Evolutionary conservation across 2,113 vertebrate species (phyloP), one percentile per base, ranked within the genome.

Genomic region (Lamprotornis superbus): DNA sequence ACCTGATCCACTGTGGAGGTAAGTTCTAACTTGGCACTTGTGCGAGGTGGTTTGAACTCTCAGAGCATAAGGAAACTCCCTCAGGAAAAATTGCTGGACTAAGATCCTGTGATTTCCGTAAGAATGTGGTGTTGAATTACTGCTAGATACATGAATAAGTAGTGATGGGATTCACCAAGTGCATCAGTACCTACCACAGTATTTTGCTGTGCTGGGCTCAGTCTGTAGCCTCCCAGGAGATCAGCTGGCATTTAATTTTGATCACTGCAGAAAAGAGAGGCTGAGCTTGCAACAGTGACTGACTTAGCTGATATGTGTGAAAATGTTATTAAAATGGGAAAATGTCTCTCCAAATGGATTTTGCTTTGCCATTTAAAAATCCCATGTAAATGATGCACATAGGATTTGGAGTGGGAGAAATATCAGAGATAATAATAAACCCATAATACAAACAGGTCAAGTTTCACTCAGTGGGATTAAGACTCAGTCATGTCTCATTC

Each of bases 201-300:
- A 91, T 67, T 71, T 82, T 89, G 71, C 67, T 70, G 52, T 90
- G 65, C 75, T 83, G 94, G 75, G 46, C 82, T 95, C 86, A 76
- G 64, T 39, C 61, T 86, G 57, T 42, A 90, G 63, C 73, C 33
- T 94, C 91, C 69, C 75, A 67, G 65, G 90, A 95, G 78, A 88
- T 84, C 81, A 82, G 68, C 22, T 87, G 80, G 87, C 88, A 88
- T 94, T 97, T 96, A 85, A 91, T 95, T 96, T 93, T 94, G 93
- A 90, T 96, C 76, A 71, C 60, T 88, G 79, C 68, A 83, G 75
- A 91, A 92, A 80, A 93, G 52, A 40, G 81, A 95, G 79, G 76
- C 71, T 95, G 71, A 87, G 46, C 93, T 92, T 91, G 87, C 64
- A 87, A 60, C 55, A 93, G 76, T 85, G 37, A 75, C 89, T 96